These are phyloP conservation scores for Linnaemya tessellans DNA, from an alignment of 2,888 invertebrate species.

Conservation along the genomic window DNA sequence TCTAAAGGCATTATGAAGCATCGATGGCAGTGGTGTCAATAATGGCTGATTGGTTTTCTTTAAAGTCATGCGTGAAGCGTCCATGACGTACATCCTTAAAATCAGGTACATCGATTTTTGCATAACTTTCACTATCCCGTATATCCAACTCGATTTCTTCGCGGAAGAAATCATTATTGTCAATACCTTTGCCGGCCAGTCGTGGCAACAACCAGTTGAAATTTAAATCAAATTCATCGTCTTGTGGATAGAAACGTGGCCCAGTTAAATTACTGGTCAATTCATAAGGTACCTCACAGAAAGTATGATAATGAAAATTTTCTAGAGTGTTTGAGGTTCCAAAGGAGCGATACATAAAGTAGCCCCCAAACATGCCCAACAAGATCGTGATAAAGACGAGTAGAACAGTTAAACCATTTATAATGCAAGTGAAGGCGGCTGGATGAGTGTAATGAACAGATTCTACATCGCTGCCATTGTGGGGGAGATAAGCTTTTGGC, in stretches of 20 bases:
- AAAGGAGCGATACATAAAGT: constrained; percentile 90
- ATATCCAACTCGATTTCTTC: constrained; percentile 92
- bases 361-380: constrained; percentile 88
- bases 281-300: constrained; percentile 82
- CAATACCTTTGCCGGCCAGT: constrained; percentile 63
- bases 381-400: constrained; percentile 88
- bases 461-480: constrained; percentile 81
- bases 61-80: constrained; percentile 96
- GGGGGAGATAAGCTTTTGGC: constrained; percentile 63
- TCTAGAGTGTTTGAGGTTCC: constrained; percentile 84
- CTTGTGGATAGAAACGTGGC: constrained; percentile 79
- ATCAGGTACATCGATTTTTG: constrained; percentile 93
- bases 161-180: constrained; percentile 85
- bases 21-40: constrained; percentile 89
- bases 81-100: constrained; percentile 92
- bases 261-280: constrained; percentile 75
- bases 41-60: constrained; percentile 89
- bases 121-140: constrained; percentile 87
- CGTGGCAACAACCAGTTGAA: constrained; percentile 77
- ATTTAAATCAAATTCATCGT: constrained; percentile 79
- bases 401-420: constrained; percentile 87
- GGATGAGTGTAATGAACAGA: constrained; percentile 82
- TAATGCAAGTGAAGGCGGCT: constrained; percentile 85
- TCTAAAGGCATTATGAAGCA: constrained; percentile 97
- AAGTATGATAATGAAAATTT: constrained; percentile 82